Conservation (phyloP, 2,888 invertebrate genomes). For the Diogma glabrata region DNA sequence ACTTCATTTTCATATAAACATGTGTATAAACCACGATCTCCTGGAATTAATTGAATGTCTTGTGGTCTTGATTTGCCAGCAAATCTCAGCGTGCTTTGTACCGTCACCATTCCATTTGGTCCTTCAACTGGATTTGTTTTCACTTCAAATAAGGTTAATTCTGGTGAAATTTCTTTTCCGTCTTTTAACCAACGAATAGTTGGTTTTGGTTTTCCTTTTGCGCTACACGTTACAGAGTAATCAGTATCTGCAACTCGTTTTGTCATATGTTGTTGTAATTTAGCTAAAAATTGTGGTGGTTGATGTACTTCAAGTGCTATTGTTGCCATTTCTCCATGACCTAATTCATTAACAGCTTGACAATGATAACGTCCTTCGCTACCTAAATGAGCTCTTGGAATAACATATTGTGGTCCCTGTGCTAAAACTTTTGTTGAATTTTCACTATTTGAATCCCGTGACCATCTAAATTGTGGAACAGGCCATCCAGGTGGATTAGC, state of each 20-base stretch:
- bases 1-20: conserved; percentile 86
- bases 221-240: conserved; percentile 71
- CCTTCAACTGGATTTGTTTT: conserved; percentile 65
- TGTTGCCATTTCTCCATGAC: conserved; percentile 73
- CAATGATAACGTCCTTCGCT: conserved; percentile 85
- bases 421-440: conserved; percentile 54
- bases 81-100: conserved; percentile 73
- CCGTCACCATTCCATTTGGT: conserved; percentile 66
- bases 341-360: conserved; percentile 80
- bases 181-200: conserved; percentile 78
- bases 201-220: conserved; percentile 80
- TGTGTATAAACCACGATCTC: conserved; percentile 76
- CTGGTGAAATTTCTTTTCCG: conserved; percentile 63
- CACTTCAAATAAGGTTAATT: conserved; percentile 69
- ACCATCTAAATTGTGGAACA: conserved; percentile 81
- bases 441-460: conserved; percentile 58
- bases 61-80: conserved; percentile 66
- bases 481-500: conserved; percentile 91
- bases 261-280: conserved; percentile 71
- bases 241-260: conserved; percentile 67
- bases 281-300: conserved; percentile 72
- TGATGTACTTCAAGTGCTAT: conserved; percentile 79
- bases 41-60: conserved; percentile 64
- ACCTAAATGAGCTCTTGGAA: conserved; percentile 70
- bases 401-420: conserved; percentile 72